Evolutionary conservation across 2,797 vertebrate species (phyloP).

Genomic region (Taeniopygia guttata): DNA sequence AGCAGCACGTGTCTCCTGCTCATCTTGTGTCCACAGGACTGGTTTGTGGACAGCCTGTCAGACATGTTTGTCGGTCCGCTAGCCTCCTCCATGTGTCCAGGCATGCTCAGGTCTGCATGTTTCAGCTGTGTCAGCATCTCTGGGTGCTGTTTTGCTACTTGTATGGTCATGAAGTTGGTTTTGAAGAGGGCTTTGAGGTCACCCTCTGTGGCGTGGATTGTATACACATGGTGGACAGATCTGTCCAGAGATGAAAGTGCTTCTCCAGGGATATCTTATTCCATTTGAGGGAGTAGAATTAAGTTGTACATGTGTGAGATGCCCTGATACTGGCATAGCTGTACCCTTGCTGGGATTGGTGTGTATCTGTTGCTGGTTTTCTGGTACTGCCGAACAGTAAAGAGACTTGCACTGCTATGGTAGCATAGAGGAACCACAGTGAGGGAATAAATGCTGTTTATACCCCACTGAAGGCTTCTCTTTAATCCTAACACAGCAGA

Average conservation of each 20-base stretch:
- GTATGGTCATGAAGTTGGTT: conserved; percentile 38
- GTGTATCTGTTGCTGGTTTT: not conserved
- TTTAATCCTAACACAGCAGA: not conserved
- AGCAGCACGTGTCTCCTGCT: conserved; percentile 5
- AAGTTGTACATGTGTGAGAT: not conserved
- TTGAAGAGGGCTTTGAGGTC: conserved; percentile 56
- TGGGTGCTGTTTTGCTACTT: not conserved
- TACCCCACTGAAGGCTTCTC: not conserved
- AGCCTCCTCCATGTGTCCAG: conserved; percentile 40
- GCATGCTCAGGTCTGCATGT: not conserved
- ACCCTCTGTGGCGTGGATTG: not conserved
- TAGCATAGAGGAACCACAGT: not conserved
- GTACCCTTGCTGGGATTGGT: not conserved
- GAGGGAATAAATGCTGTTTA: not conserved
- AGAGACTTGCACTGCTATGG: not conserved
- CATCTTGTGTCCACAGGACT: not conserved
- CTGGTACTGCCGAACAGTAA: not conserved
- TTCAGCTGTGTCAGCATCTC: conserved; percentile 44
- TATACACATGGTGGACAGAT: not conserved
- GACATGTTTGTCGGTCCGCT: not conserved
- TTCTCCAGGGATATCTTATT: not conserved
- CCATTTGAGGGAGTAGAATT: not conserved
- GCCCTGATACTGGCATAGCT: not conserved
- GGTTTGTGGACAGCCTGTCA: conserved; percentile 38
- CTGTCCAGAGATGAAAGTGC: conserved; percentile 37